Base-by-base conservation (phyloP, 2,797 vertebrate species). In the Propithecus perrieri region DNA sequence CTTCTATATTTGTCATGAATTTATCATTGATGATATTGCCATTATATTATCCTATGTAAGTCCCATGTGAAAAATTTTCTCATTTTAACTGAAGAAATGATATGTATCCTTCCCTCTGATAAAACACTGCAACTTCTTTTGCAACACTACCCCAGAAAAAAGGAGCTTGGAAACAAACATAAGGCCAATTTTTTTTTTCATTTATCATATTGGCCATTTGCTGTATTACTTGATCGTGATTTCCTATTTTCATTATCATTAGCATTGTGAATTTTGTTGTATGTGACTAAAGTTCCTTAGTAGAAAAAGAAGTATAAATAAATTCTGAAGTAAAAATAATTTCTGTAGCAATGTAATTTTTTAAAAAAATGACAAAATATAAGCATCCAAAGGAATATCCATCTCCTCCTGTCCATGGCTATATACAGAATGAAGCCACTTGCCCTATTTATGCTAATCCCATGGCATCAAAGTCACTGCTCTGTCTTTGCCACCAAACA, bases 181-280 rank as follows among this genome's bases (percentile, higher is more conserved):
- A 28, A 75, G 3, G 1, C 1, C 12, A 10, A 46, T n/a, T 69
- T 26, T 57, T 83, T 13, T 80, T 74, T 71, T 0, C 10, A 71
- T 57, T 71, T 88, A 41, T 11, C 11, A n/a, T 28, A 71, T 78
- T 61, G n/a, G 2, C 8, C 55, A 76, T 55, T 90, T 50, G 3
- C 3, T 71, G 7, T 41, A 55, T 80, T 80, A 72, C 46, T 79
- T 41, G 30, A 7, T 10, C 69, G 79, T 74, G 26, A 75, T 63
- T 69, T 94, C 89, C n/a, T 75, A 80, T 88, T 53, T 63, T 91
- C 83, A 65, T 50, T 81, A 46, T 55, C 14, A 85, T 93, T 86
- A 17, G 28, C 38, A 93, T 13, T 59, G 6, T 38, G 11, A 89
- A 41, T 59, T 57, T 59, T 94, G 11, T 71, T 69, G 4, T 50